A percentile compares a stretch with the other conserved stretches of the same genome.
phyloP scores from a whole-genome alignment of 2,888 invertebrate genomes.

The Drosophila acutilabella region DNA sequence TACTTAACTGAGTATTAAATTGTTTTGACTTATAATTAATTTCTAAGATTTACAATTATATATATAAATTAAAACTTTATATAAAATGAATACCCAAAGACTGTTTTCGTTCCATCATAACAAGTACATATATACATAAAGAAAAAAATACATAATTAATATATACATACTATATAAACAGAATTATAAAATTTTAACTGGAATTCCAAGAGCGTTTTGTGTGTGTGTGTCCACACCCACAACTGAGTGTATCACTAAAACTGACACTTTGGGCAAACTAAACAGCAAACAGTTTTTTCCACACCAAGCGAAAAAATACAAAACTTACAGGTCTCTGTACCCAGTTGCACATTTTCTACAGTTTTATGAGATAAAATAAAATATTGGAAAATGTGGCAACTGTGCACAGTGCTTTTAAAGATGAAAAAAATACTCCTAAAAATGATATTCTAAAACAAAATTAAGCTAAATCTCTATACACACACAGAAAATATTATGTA shows the following conservation, averaged over 20 bases:
- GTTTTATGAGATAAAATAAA: too few species aligned
- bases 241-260: slow-evolving; percentile 60
- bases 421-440: slow-evolving; percentile 68
- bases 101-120: slow-evolving; percentile 86
- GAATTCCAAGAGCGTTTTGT: slow-evolving; percentile 35
- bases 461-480: slow-evolving; percentile 50
- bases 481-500: slow-evolving; percentile 12
- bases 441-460: slow-evolving; percentile 72
- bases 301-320: slow-evolving; percentile 16
- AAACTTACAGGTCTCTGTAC: slow-evolving; percentile 1
- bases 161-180: slow-evolving; percentile 47
- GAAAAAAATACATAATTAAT: slow-evolving; percentile 39
- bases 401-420: slow-evolving; percentile 11
- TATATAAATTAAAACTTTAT: slow-evolving; percentile 65
- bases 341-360: not conserved
- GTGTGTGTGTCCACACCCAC: slow-evolving; percentile 24
- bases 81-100: slow-evolving; percentile 85
- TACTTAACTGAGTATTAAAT: slow-evolving; percentile 54
- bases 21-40: slow-evolving; percentile 43
- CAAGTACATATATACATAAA: slow-evolving; percentile 71
- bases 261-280: slow-evolving; percentile 23
- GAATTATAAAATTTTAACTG: slow-evolving; percentile 69
- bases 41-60: slow-evolving; percentile 57
- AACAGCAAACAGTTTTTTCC: slow-evolving; percentile 41
- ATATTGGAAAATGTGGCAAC: not conserved